phyloP scores from a whole-genome alignment of 1,140 invertebrate species.

The Magallana ariakensis region DNA sequence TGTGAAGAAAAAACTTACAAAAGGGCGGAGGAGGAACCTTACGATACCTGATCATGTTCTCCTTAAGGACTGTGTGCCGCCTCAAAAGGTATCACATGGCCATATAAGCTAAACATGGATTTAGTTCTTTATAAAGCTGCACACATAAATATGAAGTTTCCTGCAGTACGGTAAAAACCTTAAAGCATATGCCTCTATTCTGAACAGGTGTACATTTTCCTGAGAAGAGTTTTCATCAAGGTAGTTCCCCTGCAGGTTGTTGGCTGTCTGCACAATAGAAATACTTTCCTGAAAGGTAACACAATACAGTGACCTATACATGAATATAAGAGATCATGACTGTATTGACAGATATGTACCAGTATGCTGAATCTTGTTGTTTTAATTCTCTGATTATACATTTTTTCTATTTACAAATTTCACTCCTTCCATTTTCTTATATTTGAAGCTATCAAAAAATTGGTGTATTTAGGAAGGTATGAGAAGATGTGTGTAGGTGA shows the following conservation, averaged over 20 bases:
- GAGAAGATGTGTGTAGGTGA: constrained; percentile 59
- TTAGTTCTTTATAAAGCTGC: too few species aligned
- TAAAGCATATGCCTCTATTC: not conserved
- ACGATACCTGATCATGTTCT: not conserved
- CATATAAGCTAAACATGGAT: too few species aligned
- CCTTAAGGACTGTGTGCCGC: not conserved
- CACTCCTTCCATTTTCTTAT: constrained; percentile 11
- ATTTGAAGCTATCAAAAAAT: constrained; percentile 49
- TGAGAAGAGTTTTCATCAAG: constrained; percentile 49
- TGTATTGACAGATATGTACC: too few species aligned
- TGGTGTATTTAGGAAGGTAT: constrained; percentile 55
- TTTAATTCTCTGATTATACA: not conserved
- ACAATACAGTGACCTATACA: not conserved
- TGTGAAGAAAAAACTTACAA: not conserved
- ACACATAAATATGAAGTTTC: too few species aligned
- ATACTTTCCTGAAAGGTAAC: constrained; percentile 57
- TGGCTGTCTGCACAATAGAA: constrained; percentile 51
- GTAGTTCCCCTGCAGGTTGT: constrained; percentile 52
- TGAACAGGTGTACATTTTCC: constrained; percentile 56
- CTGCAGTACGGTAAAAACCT: too few species aligned
- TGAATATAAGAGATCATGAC: too few species aligned
- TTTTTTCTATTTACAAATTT: not conserved
- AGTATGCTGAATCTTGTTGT: too few species aligned
- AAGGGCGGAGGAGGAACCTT: not conserved
- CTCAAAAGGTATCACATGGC: not conserved